Evolutionary conservation across 1,140 invertebrate genomes (phyloP), one percentile per base, ranked within the genome.

Genomic region (Drosophila biarmipes): DNA sequence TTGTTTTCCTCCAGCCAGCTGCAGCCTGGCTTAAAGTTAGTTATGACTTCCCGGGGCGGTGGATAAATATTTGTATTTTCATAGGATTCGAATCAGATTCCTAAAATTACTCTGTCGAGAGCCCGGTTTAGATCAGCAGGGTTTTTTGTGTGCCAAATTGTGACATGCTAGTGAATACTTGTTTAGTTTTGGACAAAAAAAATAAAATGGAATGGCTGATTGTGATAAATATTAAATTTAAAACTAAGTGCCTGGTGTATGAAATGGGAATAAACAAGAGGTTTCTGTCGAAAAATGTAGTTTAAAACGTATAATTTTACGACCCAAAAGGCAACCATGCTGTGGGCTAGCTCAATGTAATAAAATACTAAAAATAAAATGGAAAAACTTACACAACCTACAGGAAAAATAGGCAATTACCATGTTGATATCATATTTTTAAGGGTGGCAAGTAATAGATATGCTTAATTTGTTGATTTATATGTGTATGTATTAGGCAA

Each of bases 1-100:
- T 74, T 66, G 51, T 74, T 74, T 74, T 64, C 42, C 53, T 58
- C 12, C 40, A 35, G 29, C 35, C 46, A 49, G 27, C 10, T 4
- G 4, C 27, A 27, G 15, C 19, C 43, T n/a, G 61, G 21, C n/a
- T 29, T 46, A 24, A 46, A 55, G 63, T 37, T 68, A 15, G 49
- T 38, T 55, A 55, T 66, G 46, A 40, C 43, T 61, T 40, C 17
- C 12, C 21, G 31, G 2, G 2, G 29, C n/a, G 35, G 29, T 68
- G 38, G 35, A 35, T 64, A 64, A 67, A 67, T 48, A 71, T 56
- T 57, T 29, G 38, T 21, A 49, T 64, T 38, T 15, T 63, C n/a
- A 24, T 8, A 6, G 21, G 43, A 66, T 38, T 66, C 24, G 14
- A 34, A 42, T 24, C 14, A 7, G 17, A 59, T 27, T 27, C 12